These are phyloP conservation scores for Spilogale gracilis DNA, from an alignment of 2,113 vertebrate genomes.

Conservation along the genomic window DNA sequence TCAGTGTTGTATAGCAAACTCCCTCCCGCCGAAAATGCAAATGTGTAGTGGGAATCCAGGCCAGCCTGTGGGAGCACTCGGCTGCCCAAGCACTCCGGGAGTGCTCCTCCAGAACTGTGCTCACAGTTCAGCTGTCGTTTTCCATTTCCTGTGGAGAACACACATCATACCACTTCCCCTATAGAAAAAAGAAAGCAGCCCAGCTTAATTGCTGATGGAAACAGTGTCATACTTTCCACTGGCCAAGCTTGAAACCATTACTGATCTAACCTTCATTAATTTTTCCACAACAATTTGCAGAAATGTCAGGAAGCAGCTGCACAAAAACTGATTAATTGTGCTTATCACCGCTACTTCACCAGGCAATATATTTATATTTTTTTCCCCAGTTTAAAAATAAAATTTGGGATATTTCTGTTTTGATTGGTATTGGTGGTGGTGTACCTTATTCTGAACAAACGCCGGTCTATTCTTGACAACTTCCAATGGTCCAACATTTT, in stretches of 20 bases:
- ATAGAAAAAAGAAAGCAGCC: constrained; percentile 87
- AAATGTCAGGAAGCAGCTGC: constrained; percentile 94
- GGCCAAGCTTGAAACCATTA: constrained; percentile 93
- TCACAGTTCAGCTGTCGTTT: constrained; percentile 85
- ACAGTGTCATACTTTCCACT: constrained; percentile 95
- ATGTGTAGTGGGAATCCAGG: neutral
- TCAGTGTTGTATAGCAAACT: neutral
- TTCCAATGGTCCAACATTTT: constrained; percentile 77
- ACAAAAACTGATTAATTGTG: constrained; percentile 89
- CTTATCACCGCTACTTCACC: constrained; percentile 84
- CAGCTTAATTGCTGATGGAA: constrained; percentile 93
- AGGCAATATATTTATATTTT: neutral
- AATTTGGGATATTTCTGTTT: constrained; percentile 52
- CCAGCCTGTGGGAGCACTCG: neutral
- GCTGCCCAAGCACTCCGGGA: neutral
- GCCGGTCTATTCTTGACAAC: constrained; percentile 70
- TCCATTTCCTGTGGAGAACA: constrained; percentile 92
- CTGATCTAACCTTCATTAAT: constrained; percentile 93
- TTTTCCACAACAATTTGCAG: constrained; percentile 96
- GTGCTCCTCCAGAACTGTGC: constrained; percentile 80
- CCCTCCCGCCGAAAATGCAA: neutral
- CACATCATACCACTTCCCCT: constrained; percentile 90
- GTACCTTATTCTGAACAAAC: constrained; percentile 62
- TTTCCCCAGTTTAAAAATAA: constrained; percentile 66
- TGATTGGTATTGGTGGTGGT: constrained; percentile 49